Conservation (phyloP, 2,888 invertebrate species). For the Drosophila meridionalis region DNA sequence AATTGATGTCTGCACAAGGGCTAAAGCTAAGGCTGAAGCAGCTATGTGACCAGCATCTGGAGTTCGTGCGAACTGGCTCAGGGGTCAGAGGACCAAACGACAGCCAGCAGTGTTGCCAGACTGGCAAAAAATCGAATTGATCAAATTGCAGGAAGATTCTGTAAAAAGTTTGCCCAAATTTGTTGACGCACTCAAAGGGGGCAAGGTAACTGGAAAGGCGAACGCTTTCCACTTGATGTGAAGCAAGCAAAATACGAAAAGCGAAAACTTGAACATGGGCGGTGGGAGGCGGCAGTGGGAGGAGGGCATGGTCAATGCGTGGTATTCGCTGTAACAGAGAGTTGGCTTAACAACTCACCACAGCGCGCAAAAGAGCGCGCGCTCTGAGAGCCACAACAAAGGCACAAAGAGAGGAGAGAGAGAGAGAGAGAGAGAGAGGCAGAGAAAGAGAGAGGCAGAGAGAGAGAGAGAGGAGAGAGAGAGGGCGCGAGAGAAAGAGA, state of each 20-base stretch:
- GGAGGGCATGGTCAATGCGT: neutral
- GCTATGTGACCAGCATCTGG: constrained; percentile 30
- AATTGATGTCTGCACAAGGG: constrained; percentile 64
- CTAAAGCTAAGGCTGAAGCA: constrained; percentile 33
- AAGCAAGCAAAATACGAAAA: constrained; percentile 21
- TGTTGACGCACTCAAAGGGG: neutral
- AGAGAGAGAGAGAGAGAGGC: too few relatives aligned
- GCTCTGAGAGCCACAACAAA: constrained; percentile 25
- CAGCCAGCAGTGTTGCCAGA: neutral
- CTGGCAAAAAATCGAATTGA: constrained; percentile 15
- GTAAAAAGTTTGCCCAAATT: neutral
- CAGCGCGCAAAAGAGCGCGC: constrained; percentile 32
- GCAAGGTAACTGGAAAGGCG: constrained; percentile 11
- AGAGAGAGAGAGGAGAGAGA: neutral
- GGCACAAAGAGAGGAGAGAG: neutral
- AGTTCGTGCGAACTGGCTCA: neutral
- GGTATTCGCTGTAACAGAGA: constrained; percentile 10
- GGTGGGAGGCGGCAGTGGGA: neutral
- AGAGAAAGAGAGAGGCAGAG: too few relatives aligned
- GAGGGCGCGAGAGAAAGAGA: constrained; percentile 3
- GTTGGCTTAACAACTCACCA: constrained; percentile 54
- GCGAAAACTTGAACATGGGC: constrained; percentile 31
- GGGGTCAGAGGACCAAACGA: neutral
- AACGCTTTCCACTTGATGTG: constrained; percentile 20
- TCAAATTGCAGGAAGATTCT: neutral